Conservation (phyloP, 2,888 invertebrate species). For the Drosophila infuscata region DNA sequence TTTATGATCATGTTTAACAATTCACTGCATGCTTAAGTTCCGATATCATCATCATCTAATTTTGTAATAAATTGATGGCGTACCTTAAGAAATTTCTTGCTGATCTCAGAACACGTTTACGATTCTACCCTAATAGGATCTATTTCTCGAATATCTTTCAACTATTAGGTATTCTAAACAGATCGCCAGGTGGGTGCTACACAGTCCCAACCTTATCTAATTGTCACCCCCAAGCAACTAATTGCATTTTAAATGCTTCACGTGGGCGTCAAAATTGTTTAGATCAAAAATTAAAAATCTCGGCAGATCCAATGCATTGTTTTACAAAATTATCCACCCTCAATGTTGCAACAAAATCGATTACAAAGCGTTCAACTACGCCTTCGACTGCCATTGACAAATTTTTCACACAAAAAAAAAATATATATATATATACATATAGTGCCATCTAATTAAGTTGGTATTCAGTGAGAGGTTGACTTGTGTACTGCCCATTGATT, state of each 20-base stretch:
- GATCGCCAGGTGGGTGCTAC: conserved; percentile 6
- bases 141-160: neutral
- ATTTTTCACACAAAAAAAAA: conserved; percentile 14
- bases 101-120: conserved; percentile 3
- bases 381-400: conserved; percentile 35
- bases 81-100: neutral
- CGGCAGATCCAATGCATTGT: conserved; percentile 44
- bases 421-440: conserved; percentile 2
- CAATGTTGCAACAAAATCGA: conserved; percentile 16
- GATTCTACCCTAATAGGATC: conserved; percentile 19
- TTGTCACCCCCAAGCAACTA: conserved; percentile 20
- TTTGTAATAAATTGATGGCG: neutral
- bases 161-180: conserved; percentile 44
- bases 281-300: conserved; percentile 27
- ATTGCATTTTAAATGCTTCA: conserved; percentile 48
- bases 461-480: conserved; percentile 33
- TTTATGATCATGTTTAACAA: neutral
- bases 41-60: neutral
- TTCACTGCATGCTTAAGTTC: neutral
- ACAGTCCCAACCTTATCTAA: conserved; percentile 27
- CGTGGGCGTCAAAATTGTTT: conserved; percentile 47
- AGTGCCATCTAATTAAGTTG: conserved; percentile 45
- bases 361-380: conserved; percentile 40
- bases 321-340: conserved; percentile 4
- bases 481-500: conserved; percentile 12